Evolutionary conservation across 2,888 invertebrate genomes (phyloP), one percentile per base, ranked within the genome.

Genomic region (Sphaerophoria taeniata): DNA sequence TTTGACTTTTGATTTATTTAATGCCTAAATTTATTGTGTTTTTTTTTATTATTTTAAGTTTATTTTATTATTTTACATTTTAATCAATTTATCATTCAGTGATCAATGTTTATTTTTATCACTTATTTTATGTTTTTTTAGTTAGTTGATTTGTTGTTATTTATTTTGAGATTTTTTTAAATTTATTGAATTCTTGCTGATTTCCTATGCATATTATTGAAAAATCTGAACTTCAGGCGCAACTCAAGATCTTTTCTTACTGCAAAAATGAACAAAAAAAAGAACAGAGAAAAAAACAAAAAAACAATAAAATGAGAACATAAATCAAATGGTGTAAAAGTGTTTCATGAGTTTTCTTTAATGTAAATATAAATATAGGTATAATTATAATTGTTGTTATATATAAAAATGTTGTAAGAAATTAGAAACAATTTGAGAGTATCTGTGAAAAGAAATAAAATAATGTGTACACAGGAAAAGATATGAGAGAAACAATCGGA

Each of bases 241-340:
- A 97, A 96, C 94, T 96, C 96, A 95, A 97, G 95, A 94, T 97
- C 97, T 97, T 97, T 97, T 95, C 97, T 96, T 96, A 97, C 97
- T 97, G 96, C 72, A 94, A 93, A 93, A 78, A n/a, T 73, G 83
- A 73, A 85, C 47, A 75, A 63, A 83, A 69, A 67, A 80, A 76
- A 67, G 88, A 89, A 89, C 87, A 88, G 88, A 88, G 88, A 89
- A 88, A 88, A 88, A 88, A 83, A 88, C 76, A 88, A 88, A 88
- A 87, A 87, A 88, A 71, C 85, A 84, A 87, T 88, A 39, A 67
- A 71, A 49, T 65, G 63, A 65, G 63, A 65, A 65, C 63, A 65
- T 49, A 65, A 49, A 65, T 61, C 43, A 14, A 67, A n/a, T 87
- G 56, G 61, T 84, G 63, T 70, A 24, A 47, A 31, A n/a, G 77